Conservation (phyloP, 2,888 invertebrate genomes). For the Rotaria macrura region DNA sequence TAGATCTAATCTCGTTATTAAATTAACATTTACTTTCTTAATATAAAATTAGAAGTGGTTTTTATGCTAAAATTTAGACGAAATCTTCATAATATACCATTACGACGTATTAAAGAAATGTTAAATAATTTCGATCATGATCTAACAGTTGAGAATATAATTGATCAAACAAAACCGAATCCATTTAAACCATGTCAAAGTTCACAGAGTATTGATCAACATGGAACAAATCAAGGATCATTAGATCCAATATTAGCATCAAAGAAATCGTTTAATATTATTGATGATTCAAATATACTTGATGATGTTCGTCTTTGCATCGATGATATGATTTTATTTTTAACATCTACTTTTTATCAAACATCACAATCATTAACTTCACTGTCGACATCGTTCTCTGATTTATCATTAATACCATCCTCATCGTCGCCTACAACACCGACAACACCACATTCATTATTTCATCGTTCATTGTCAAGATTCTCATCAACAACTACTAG, state of each 20-base stretch:
- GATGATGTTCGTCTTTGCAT: neutral
- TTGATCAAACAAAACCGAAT: neutral
- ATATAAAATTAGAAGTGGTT: neutral
- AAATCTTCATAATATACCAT: conserved; percentile 63
- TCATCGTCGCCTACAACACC: neutral
- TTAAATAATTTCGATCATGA: conserved; percentile 51
- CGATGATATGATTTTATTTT: conserved; percentile 17
- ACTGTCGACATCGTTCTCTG: neutral
- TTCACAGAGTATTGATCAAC: neutral
- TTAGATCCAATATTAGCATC: neutral
- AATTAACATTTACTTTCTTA: too few species aligned
- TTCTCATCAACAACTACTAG: neutral
- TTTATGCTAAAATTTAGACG: conserved; percentile 39
- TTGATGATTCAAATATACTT: neutral
- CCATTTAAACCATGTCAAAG: neutral
- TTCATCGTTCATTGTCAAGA: conserved; percentile 13
- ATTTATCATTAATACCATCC: neutral
- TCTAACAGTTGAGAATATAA: conserved; percentile 36
- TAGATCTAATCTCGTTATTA: too few species aligned
- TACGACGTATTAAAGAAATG: conserved; percentile 60
- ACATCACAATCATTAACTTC: neutral
- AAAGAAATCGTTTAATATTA: neutral
- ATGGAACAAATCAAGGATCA: neutral
- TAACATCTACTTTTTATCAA: conserved; percentile 13
- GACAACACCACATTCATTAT: neutral